Evolutionary conservation across 2,113 vertebrate genomes (phyloP), one percentile per base, ranked within the genome.

Genomic region (Tor tambroides): DNA sequence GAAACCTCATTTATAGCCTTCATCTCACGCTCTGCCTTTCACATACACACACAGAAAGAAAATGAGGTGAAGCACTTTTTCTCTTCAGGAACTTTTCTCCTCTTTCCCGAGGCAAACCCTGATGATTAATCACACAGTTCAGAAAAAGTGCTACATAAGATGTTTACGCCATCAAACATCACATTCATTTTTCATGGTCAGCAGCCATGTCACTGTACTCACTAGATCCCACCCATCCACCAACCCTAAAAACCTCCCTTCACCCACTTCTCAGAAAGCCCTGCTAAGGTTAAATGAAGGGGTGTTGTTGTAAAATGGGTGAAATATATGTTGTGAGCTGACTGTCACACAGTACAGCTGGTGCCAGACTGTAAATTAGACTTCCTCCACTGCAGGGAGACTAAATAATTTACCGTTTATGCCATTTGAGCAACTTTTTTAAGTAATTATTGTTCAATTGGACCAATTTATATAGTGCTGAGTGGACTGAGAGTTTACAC

Each of bases 111-210:
- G 43, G 38, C 75, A 75, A 86, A 72, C 32, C 69, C 63, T 80
- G 79, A 87, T 89, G 90, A 92, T 91, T 88, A 91, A 91, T 91
- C 67, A 56, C 83, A 88, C 88, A 87, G 71, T 88, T 89, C 84
- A 82, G 80, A 72, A 87, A 88, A 91, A 91, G 83, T 89, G 89
- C 89, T 85, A 86, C 88, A 79, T 91, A 86, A 88, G 87, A 91
- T 87, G 67, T 89, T 89, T 91, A 85, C 77, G 59, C 51, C 38
- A 56, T 90, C 83, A 92, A 89, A 86, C 86, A 87, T 90, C 80
- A 85, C 85, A 83, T 91, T 88, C n/a, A 84, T 88, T 88, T 89
- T 88, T 88, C 74, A 84, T 87, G 87, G 67, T 80, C 30, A 61
- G 74, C 59, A 87, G 87, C 32, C 28, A 87, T 88, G 83, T 59